Percentiles rank a stretch among this genome's conserved stretches.
Conservation (phyloP, 2,113 vertebrate genomes). For the Channa maculata region DNA sequence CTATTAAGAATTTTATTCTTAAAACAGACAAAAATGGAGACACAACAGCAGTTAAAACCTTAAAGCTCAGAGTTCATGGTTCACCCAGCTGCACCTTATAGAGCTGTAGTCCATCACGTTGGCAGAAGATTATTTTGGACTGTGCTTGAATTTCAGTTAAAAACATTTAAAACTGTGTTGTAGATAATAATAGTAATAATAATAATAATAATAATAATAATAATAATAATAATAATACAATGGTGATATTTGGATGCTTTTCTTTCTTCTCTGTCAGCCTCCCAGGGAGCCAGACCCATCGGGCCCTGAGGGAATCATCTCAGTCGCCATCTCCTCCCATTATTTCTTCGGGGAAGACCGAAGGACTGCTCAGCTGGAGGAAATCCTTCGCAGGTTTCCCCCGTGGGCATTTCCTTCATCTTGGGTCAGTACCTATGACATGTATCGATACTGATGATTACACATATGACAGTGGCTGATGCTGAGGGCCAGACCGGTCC, state of each 20-base stretch:
- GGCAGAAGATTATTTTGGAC: slow-evolving; percentile 22
- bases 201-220: too few species aligned
- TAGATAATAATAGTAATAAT: too few species aligned
- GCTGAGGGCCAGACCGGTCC: slow-evolving; percentile 3
- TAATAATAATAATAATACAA: too few species aligned
- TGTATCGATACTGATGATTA: slow-evolving; percentile 84
- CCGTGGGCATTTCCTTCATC: slow-evolving; percentile 91
- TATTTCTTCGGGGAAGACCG: slow-evolving; percentile 91
- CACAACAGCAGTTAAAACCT: too few species aligned
- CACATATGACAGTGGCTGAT: background rate
- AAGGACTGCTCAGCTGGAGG: slow-evolving; percentile 84
- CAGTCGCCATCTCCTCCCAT: slow-evolving; percentile 90
- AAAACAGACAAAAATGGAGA: too few species aligned
- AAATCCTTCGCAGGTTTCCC: slow-evolving; percentile 87
- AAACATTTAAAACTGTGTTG: background rate
- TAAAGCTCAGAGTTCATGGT: slow-evolving; percentile 5
- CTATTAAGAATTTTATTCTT: too few species aligned
- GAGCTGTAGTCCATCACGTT: background rate
- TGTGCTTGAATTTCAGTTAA: slow-evolving; percentile 1
- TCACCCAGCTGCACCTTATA: background rate
- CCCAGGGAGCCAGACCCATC: slow-evolving; percentile 77
- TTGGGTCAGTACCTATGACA: slow-evolving; percentile 94
- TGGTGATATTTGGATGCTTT: background rate
- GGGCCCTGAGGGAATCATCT: slow-evolving; percentile 86
- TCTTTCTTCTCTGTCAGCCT: slow-evolving; percentile 61